Evolutionary conservation across 2,113 vertebrate genomes (phyloP), one percentile per base, ranked within the genome.

Genomic region (Monopterus albus): DNA sequence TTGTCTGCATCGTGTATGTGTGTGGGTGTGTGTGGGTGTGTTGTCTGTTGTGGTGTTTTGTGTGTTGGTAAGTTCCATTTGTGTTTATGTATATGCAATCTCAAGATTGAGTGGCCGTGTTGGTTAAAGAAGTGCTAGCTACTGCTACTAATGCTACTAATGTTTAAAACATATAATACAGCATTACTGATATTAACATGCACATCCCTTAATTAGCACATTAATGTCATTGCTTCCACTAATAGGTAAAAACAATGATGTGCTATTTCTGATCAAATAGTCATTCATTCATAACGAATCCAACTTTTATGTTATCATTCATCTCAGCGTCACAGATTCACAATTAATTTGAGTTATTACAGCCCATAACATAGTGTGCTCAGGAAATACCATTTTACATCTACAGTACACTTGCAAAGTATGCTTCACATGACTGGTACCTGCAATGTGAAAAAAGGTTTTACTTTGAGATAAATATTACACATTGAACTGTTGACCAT

Each of bases 41-140:
- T 57, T 52, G 15, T 46, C 28, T 26, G 26, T 68, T 63, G 13
- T 61, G 21, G 29, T 70, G 23, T 75, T 81, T 36, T 59, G 52
- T 45, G 43, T 79, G 65, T 64, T 69, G 14, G 42, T 51, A 60
- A 45, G 28, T 66, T 66, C 17, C 64, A 78, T 86, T 53, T 82
- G 17, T 86, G n/a, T 86, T 83, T 91, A 52, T 88, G 76, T 78
- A 70, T 90, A 87, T 91, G 87, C 71, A 90, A 94, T 98, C 96
- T 98, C 96, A 98, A 99, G 96, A 97, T 97, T 98, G 95, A 94
- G 76, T 76, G 53, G 52, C 59, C 28, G 69, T 62, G 66, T 74
- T 75, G 18, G 40, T 68, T 50, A 21, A 73, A 65, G 28, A 72
- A 50, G 26, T 14, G 63, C 6, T 31, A 50, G 46, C 42, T 82